Percentiles rank a stretch among this genome's conserved stretches.
phyloP scores from a whole-genome alignment of 2,113 vertebrate genomes.

The Monarcha castaneiventris region DNA sequence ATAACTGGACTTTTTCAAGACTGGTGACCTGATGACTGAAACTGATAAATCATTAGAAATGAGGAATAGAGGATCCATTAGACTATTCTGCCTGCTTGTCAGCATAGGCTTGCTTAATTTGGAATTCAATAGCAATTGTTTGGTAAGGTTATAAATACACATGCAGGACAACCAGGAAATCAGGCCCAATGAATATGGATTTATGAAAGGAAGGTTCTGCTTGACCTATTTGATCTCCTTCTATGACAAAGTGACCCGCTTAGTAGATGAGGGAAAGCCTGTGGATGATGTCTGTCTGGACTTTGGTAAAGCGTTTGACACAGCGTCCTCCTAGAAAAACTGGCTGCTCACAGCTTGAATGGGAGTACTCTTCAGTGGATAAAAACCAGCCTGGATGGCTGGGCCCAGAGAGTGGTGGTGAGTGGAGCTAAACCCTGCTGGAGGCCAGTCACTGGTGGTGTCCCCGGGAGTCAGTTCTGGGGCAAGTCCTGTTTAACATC shows the following conservation, averaged over 20 bases:
- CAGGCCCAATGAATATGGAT: neutral
- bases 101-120: neutral
- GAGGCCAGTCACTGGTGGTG: rapidly evolving
- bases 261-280: neutral
- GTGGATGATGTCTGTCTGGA: neutral
- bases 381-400: neutral
- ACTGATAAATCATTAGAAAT: neutral
- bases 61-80: neutral
- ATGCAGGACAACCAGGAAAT: neutral
- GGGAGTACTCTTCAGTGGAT: neutral
- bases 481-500: neutral
- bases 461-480: neutral
- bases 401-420: neutral
- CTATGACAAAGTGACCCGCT: rapidly evolving
- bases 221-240: neutral
- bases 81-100: neutral
- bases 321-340: neutral
- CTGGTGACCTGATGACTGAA: neutral
- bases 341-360: rapidly evolving
- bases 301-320: neutral
- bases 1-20: neutral
- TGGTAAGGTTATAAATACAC: neutral
- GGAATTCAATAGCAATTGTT: neutral
- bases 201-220: neutral
- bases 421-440: neutral